A percentile compares a stretch with the other conserved stretches of the same genome.
Evolutionary conservation across 2,113 vertebrate genomes (phyloP).

Genomic region (Neolamprologus falcicula): DNA sequence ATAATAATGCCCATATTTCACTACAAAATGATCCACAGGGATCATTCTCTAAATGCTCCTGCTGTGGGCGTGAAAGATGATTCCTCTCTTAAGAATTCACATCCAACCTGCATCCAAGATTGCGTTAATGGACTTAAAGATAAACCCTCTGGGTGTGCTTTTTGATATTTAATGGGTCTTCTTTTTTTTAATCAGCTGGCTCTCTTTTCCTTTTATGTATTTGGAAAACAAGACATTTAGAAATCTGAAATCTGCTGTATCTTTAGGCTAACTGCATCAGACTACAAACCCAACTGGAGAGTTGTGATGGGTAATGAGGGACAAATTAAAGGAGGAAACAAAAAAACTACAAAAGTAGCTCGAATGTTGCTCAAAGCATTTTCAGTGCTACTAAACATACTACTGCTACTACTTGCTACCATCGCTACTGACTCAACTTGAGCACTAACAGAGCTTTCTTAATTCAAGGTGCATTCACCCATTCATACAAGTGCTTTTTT

Average conservation of each 20-base stretch:
- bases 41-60: not conserved
- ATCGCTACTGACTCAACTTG: not conserved
- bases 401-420: not conserved
- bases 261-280: not conserved
- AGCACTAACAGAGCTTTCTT: not conserved
- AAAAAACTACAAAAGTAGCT: not conserved
- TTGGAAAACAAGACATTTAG: not conserved
- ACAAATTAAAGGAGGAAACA: not conserved
- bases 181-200: not conserved
- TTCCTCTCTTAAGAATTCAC: not conserved
- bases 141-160: not conserved
- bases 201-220: not conserved
- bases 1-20: not conserved
- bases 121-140: not conserved
- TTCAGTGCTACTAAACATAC: not conserved
- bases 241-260: not conserved
- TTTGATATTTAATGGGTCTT: not conserved
- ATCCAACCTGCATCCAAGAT: not conserved
- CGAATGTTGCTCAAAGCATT: not conserved
- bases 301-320: not conserved
- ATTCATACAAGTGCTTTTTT: not conserved
- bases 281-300: not conserved
- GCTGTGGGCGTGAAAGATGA: not conserved
- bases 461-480: not conserved
- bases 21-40: not conserved